These are phyloP conservation scores for Microtus ochrogaster DNA, from an alignment of 2,113 vertebrate genomes.

Conservation along the genomic window DNA sequence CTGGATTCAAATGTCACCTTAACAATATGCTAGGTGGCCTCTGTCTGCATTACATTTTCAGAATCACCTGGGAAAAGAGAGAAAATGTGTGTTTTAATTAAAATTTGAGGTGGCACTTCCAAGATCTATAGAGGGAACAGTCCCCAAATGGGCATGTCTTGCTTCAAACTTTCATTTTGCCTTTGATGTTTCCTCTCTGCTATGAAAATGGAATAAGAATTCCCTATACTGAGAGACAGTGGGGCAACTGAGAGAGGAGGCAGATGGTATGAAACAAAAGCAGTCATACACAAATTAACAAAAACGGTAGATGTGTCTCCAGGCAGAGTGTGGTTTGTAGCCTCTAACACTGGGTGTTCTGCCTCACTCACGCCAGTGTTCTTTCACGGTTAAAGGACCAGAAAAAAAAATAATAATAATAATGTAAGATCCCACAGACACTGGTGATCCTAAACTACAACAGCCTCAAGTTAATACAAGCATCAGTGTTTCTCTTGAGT, in stretches of 20 bases:
- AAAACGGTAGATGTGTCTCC: neutral
- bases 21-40: neutral
- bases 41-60: slow-evolving; percentile 19
- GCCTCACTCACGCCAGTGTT: neutral
- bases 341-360: neutral
- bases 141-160: neutral
- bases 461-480: neutral
- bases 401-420: neutral
- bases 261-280: slow-evolving; percentile 28
- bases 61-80: neutral
- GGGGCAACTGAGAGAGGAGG: neutral
- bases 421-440: slow-evolving; percentile 26
- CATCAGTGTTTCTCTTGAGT: neutral
- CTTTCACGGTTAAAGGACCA: neutral
- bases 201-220: slow-evolving; percentile 37
- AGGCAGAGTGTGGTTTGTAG: neutral
- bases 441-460: neutral
- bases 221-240: neutral
- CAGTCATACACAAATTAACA: slow-evolving; percentile 29
- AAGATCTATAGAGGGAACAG: slow-evolving; percentile 19
- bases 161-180: slow-evolving; percentile 18
- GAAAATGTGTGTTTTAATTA: neutral
- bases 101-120: slow-evolving; percentile 3
- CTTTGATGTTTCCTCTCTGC: neutral
- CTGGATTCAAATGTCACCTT: neutral